These are phyloP conservation scores for Alces alces DNA, from an alignment of 2,113 vertebrate species.

Conservation along the genomic window DNA sequence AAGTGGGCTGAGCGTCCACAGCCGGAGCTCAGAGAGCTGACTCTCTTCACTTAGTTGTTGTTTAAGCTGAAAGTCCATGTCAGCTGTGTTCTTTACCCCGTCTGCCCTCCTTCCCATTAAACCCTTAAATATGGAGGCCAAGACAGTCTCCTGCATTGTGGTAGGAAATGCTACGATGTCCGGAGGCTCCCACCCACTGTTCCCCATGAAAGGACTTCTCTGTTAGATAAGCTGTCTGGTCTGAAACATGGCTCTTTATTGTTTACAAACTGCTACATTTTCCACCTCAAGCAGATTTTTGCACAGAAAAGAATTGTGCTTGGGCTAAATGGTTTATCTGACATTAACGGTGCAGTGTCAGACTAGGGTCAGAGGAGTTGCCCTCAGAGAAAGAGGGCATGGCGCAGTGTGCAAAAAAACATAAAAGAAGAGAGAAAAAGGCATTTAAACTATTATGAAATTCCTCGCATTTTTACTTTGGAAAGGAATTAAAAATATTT, in stretches of 20 bases:
- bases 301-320: constrained; percentile 71
- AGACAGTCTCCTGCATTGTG: constrained; percentile 66
- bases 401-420: background rate
- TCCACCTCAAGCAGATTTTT: constrained; percentile 76
- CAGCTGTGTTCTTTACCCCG: constrained; percentile 30
- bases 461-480: constrained; percentile 45
- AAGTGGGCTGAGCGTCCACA: background rate
- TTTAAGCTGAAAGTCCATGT: constrained; percentile 51
- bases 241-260: constrained; percentile 74
- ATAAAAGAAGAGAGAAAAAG: background rate
- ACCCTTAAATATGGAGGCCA: constrained; percentile 66
- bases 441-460: background rate
- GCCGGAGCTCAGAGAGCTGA: background rate
- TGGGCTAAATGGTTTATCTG: constrained; percentile 73
- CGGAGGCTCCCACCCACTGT: constrained; percentile 69
- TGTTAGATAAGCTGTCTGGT: constrained; percentile 77
- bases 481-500: constrained; percentile 44
- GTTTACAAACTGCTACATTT: constrained; percentile 77
- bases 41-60: constrained; percentile 42
- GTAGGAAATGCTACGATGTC: constrained; percentile 61
- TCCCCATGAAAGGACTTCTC: constrained; percentile 66
- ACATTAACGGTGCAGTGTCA: constrained; percentile 65
- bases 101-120: constrained; percentile 59
- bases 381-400: constrained; percentile 40
- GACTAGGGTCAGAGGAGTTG: constrained; percentile 51